Percentiles rank a stretch among this genome's conserved stretches.
Evolutionary conservation across 2,888 invertebrate genomes (phyloP).

Genomic region (Rhorus exstirpatorius): DNA sequence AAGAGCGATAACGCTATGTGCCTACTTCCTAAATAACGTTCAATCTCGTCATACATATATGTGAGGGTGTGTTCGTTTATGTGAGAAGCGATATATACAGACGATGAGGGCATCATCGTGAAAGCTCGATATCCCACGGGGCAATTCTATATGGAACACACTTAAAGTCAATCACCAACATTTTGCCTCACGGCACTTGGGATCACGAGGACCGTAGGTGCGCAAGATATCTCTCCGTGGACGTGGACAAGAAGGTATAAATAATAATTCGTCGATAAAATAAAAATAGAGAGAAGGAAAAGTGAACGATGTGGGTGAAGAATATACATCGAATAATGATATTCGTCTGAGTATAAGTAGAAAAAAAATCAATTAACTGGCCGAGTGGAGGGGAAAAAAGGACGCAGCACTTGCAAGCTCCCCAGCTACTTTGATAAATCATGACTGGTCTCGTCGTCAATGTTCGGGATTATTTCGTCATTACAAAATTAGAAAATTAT

Average conservation of each 20-base stretch:
- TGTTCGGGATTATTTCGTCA: too few species aligned
- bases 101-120: background rate
- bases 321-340: constrained; percentile 25
- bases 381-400: constrained; percentile 35
- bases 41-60: background rate
- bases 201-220: background rate
- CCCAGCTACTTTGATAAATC: too few species aligned
- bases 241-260: constrained; percentile 5
- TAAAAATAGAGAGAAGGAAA: background rate
- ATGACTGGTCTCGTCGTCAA: too few species aligned
- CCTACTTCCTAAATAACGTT: background rate
- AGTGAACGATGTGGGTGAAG: background rate
- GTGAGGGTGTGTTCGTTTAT: background rate
- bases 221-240: constrained; percentile 8
- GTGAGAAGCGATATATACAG: constrained; percentile 5
- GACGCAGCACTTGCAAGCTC: constrained; percentile 29
- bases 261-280: constrained; percentile 20
- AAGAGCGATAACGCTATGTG: constrained; percentile 1
- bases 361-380: constrained; percentile 58
- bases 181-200: constrained; percentile 3
- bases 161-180: constrained; percentile 14
- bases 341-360: background rate
- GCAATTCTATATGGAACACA: constrained; percentile 15
- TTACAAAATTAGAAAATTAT: constrained; percentile 23
- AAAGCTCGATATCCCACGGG: constrained; percentile 12